A percentile compares a stretch with the other conserved stretches of the same genome.
These are phyloP conservation scores for Parazoanthus darwini DNA, from an alignment of 92 coral and sea anemone genomes.

Conservation along the genomic window DNA sequence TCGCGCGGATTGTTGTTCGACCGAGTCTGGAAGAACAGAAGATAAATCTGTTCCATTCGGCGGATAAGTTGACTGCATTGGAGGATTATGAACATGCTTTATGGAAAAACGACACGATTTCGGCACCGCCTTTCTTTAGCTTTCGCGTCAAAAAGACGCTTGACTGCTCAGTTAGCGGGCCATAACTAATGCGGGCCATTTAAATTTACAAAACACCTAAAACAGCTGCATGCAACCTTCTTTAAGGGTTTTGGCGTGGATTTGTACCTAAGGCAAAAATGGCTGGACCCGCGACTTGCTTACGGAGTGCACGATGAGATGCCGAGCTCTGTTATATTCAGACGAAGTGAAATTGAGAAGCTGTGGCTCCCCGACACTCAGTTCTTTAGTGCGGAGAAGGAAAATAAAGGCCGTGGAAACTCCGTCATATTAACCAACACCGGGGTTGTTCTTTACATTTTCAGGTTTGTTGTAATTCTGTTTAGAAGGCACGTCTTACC, in stretches of 20 bases:
- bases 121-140: too few relatives aligned
- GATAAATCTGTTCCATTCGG: too few relatives aligned
- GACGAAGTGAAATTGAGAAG: neutral
- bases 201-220: too few relatives aligned
- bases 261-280: slow-evolving; percentile 22
- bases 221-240: neutral
- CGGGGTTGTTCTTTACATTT: neutral
- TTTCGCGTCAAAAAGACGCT: too few relatives aligned
- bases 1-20: too few relatives aligned
- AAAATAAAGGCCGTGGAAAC: slow-evolving; percentile 25
- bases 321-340: slow-evolving; percentile 5
- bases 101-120: too few relatives aligned
- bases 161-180: too few relatives aligned
- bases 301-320: slow-evolving; percentile 5
- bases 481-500: too few relatives aligned
- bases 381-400: slow-evolving; percentile 24
- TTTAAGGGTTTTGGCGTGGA: neutral
- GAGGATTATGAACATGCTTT: too few relatives aligned
- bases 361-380: slow-evolving; percentile 38
- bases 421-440: slow-evolving; percentile 12
- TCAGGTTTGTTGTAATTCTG: neutral
- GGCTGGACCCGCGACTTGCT: slow-evolving; percentile 32
- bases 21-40: too few relatives aligned
- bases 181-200: too few relatives aligned
- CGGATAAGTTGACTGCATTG: too few relatives aligned